Base-by-base conservation (phyloP, 37 sponge, comb jelly and placozoan genomes). In the Agelas oroides region DNA sequence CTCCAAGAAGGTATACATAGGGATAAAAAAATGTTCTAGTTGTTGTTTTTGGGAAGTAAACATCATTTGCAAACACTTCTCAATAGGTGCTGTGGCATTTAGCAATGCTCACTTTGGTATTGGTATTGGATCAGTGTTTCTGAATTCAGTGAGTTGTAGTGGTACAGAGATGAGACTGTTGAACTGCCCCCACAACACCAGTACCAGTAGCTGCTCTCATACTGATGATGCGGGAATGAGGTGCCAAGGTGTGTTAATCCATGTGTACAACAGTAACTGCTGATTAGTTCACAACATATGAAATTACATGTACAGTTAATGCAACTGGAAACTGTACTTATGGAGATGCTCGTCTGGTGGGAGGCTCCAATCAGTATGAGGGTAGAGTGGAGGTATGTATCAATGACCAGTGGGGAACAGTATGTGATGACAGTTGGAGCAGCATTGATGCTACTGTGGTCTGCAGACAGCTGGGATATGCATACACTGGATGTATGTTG, bases 351-450 rank as follows among this genome's bases (percentile, higher is more conserved):
- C 72, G 72, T 36, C 41, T 71, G 38, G 72, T 71, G 38, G 72
- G 46, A 23, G 72, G 72, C 19, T 23, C 72, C 17, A 71, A 35
- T 39, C 72, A 71, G 72, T 71, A 71, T 38, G 72, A 71, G 72
- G 72, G 72, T 19, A 71, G 72, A 38, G 72, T 71, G 72, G 72
- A 71, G 46, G 72, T 71, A 46, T 71, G 72, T 24, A 71, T 71
- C 35, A 71, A 71, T 71, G 41, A 71, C 46, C 72, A 71, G 46
- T 71, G 72, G 72, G 72, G 72, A 37, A 71, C 72, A 37, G 72
- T 71, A 24, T 71, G 72, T 39, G 72, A 71, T 35, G 41, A 39
- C 40, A 37, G 37, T 21, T 71, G 72, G 72, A 38, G 41, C 72
- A 71, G 41, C 18, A 39, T 46, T 71, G 72, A 71, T 71, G 72